Conservation (phyloP, 2,113 vertebrate species). For the Vidua chalybeata region DNA sequence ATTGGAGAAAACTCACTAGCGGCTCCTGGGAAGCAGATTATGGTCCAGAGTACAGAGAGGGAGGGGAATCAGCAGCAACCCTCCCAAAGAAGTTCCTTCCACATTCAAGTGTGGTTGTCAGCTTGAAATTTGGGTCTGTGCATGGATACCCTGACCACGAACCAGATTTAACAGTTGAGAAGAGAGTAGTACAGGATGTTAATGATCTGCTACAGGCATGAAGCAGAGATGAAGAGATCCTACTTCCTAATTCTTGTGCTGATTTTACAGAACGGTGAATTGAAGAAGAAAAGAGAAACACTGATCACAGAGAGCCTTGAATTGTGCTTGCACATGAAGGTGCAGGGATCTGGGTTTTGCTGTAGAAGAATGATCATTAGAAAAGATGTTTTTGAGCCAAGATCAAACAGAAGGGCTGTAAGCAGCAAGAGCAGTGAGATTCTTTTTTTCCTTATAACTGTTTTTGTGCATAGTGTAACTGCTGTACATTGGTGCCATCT, state of each 20-base stretch:
- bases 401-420: neutral
- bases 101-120: neutral
- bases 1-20: fast-evolving
- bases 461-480: neutral
- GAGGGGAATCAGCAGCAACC: neutral
- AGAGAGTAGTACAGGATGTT: neutral
- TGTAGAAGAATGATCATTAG: neutral
- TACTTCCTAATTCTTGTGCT: neutral
- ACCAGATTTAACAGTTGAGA: neutral
- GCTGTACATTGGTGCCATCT: constrained; percentile 63
- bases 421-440: neutral
- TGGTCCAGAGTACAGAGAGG: neutral
- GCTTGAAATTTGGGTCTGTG: neutral
- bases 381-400: neutral
- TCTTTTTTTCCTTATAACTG: neutral
- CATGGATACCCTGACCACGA: neutral
- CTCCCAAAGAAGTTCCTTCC: neutral
- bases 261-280: neutral
- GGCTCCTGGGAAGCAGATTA: neutral
- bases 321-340: neutral
- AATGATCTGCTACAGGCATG: neutral
- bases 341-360: neutral
- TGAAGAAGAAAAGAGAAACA: neutral
- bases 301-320: neutral
- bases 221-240: neutral